These are phyloP conservation scores for Schizopygopsis malacanthus DNA, from an alignment of 2,797 vertebrate genomes.

Conservation along the genomic window DNA sequence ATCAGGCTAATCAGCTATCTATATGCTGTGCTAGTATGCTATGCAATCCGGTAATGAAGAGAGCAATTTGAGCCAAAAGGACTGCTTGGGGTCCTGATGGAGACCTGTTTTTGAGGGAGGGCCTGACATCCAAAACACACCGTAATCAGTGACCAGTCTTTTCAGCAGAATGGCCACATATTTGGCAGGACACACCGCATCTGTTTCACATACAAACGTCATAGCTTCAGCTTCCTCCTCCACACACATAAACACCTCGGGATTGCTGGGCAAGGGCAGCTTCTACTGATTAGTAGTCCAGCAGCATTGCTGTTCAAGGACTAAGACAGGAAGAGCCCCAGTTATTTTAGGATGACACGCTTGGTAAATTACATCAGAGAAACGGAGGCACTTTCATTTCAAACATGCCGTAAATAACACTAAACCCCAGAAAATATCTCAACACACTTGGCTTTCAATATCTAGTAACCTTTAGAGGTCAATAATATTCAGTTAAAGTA, in stretches of 20 bases:
- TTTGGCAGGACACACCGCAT: not conserved
- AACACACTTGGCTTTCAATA: conserved; percentile 31
- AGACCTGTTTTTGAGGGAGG: not conserved
- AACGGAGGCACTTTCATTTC: conserved; percentile 44
- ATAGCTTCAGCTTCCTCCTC: not conserved
- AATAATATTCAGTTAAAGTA: conserved; percentile 14
- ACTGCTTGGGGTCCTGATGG: not conserved
- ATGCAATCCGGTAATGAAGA: not conserved
- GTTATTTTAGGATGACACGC: conserved; percentile 46
- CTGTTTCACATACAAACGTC: conserved; percentile 6
- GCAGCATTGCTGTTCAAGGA: conserved; percentile 54
- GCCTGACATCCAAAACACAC: not conserved
- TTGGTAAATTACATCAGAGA: conserved; percentile 48
- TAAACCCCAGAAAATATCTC: conserved; percentile 35
- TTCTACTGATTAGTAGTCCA: conserved; percentile 52
- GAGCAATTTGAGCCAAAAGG: not conserved
- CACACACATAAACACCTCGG: conserved; percentile 23
- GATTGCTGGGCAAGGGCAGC: conserved; percentile 38
- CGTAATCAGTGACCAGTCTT: not conserved
- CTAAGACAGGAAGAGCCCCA: conserved; percentile 41
- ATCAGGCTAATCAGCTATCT: too few species aligned
- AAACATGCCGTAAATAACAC: conserved; percentile 40
- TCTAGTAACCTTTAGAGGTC: conserved; percentile 30
- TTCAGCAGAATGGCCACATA: not conserved
- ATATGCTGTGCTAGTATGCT: too few species aligned